These are phyloP conservation scores for Pandemis corylana DNA, from an alignment of 2,888 invertebrate genomes.

Conservation along the genomic window DNA sequence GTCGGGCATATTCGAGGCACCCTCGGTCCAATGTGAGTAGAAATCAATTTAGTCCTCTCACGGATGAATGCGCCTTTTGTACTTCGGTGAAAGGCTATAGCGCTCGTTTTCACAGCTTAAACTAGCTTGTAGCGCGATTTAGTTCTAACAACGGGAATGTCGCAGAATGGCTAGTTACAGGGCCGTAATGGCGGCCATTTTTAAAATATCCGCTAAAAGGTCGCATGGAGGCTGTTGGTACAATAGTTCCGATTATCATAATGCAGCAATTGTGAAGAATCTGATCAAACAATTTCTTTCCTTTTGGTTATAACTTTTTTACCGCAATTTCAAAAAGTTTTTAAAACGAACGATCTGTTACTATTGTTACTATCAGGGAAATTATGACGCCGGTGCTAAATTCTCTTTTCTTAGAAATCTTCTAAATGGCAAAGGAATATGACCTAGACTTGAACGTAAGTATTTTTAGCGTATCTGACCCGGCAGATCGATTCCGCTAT, in stretches of 20 bases:
- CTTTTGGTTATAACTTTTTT: background rate
- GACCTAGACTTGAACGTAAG: background rate
- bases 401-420: background rate
- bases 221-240: background rate
- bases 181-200: background rate
- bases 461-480: background rate
- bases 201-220: background rate
- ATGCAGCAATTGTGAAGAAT: background rate
- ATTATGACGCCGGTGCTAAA: no score
- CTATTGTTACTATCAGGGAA: no score
- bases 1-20: slow-evolving; percentile 43
- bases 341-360: no score
- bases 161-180: slow-evolving; percentile 14
- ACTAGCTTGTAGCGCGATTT: slow-evolving; percentile 52
- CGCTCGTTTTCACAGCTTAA: slow-evolving; percentile 76
- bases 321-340: no score
- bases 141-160: slow-evolving; percentile 55
- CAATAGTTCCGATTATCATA: background rate
- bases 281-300: background rate
- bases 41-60: slow-evolving; percentile 78
- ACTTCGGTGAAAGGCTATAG: slow-evolving; percentile 78
- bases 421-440: background rate
- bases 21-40: slow-evolving; percentile 67
- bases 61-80: slow-evolving; percentile 77
- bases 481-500: background rate